Conservation (phyloP, 37 sponge, comb jelly and placozoan genomes). For the Tethya wilhelma region DNA sequence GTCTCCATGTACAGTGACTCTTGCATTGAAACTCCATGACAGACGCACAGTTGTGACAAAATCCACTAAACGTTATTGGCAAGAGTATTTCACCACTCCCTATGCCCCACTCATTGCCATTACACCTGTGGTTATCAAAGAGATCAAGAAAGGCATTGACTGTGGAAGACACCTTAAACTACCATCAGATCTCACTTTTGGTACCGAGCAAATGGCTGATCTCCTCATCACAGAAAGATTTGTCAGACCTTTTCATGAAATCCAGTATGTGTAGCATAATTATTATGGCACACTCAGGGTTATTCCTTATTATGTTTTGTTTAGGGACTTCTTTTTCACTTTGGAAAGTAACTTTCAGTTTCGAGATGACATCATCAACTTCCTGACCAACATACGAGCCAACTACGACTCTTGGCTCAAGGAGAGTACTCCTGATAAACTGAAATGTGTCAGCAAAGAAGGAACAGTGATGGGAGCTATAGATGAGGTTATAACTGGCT, state of each 20-base stretch:
- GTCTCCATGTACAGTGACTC: conserved; percentile 12
- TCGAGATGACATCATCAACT: not conserved
- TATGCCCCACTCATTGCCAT: not conserved
- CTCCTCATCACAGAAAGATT: conserved; percentile 5
- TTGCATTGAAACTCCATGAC: conserved; percentile 15
- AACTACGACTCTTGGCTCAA: conserved; percentile 4
- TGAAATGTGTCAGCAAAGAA: not conserved
- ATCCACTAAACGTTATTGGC: not conserved
- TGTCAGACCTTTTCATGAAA: not conserved
- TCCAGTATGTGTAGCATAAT: not conserved
- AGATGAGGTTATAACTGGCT: conserved; percentile 8
- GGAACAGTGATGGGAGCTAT: conserved; percentile 29
- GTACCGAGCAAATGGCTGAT: not conserved
- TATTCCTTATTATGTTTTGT: not conserved
- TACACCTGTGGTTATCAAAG: not conserved
- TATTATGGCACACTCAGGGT: not conserved
- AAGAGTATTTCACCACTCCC: not conserved
- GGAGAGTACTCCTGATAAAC: not conserved
- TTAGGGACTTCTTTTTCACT: conserved; percentile 4
- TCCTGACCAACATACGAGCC: conserved; percentile 7
- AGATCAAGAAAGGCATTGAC: conserved; percentile 23
- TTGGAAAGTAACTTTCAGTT: not conserved
- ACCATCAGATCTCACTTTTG: conserved; percentile 10
- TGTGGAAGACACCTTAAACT: conserved; percentile 14
- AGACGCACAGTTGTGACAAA: not conserved